These are phyloP conservation scores for Apis cerana DNA, from an alignment of 1,140 invertebrate species.

Conservation along the genomic window DNA sequence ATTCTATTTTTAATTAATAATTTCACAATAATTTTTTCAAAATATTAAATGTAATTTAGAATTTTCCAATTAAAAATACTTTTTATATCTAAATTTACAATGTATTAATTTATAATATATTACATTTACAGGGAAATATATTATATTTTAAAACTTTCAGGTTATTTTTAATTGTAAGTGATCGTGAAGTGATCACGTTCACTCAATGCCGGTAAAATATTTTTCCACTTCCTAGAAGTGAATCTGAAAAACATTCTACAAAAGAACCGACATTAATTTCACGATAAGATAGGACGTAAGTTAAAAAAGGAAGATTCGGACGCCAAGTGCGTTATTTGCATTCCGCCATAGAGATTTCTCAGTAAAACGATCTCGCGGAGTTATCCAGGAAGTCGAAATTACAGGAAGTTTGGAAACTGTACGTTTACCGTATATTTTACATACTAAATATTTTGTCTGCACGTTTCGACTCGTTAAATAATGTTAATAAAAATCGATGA, in stretches of 20 bases:
- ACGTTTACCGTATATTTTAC: background rate
- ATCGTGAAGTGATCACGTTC: background rate
- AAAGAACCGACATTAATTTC: conserved; percentile 13
- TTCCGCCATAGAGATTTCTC: conserved; percentile 32
- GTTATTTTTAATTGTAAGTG: too few relatives aligned
- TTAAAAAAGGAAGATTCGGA: background rate
- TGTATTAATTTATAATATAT: too few relatives aligned
- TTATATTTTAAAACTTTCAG: too few relatives aligned
- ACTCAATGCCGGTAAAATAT: background rate
- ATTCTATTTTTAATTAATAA: too few relatives aligned
- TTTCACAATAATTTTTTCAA: too few relatives aligned
- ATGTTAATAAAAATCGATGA: background rate
- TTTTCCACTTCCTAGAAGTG: background rate
- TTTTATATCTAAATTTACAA: too few relatives aligned
- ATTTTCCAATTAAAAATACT: too few relatives aligned
- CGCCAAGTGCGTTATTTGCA: conserved; percentile 23
- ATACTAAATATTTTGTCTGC: conserved; percentile 37
- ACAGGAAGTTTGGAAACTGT: conserved; percentile 42
- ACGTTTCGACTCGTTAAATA: background rate
- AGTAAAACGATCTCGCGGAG: conserved; percentile 34
- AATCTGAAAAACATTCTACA: background rate
- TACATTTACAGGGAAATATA: too few relatives aligned
- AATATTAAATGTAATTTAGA: too few relatives aligned
- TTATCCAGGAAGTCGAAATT: conserved; percentile 21
- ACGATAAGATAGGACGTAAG: background rate